A percentile compares a stretch with the other conserved stretches of the same genome.
phyloP scores from a whole-genome alignment of 1,140 invertebrate species.

The Trichonephila clavipes region DNA sequence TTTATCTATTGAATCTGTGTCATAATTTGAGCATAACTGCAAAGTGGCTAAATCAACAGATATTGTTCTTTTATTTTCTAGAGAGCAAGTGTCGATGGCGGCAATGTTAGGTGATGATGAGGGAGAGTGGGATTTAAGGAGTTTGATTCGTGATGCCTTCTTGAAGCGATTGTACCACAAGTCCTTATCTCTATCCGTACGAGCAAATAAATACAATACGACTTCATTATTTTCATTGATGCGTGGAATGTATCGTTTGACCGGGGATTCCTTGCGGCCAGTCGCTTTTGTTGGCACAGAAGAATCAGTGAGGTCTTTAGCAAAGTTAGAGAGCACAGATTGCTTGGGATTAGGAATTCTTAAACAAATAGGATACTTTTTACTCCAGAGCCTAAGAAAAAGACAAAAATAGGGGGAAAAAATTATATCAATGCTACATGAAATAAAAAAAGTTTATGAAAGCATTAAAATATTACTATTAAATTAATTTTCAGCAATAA shows the following conservation, averaged over 20 bases:
- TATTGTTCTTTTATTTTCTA: slow-evolving; percentile 66
- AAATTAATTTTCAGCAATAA: neutral
- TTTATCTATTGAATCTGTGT: slow-evolving; percentile 21
- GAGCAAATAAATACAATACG: slow-evolving; percentile 87
- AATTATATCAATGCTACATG: neutral
- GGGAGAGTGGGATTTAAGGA: slow-evolving; percentile 78
- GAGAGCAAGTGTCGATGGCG: neutral
- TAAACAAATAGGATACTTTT: slow-evolving; percentile 94
- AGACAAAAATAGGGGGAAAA: neutral
- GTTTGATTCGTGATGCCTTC: slow-evolving; percentile 81
- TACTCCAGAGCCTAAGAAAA: slow-evolving; percentile 87
- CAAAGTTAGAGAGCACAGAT: slow-evolving; percentile 53
- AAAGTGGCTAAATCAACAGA: slow-evolving; percentile 71
- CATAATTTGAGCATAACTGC: slow-evolving; percentile 35
- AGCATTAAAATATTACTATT: neutral
- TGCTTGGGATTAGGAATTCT: slow-evolving; percentile 79
- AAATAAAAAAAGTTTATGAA: neutral
- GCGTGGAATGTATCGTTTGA: slow-evolving; percentile 36
- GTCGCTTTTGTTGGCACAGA: slow-evolving; percentile 77
- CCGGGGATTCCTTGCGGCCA: slow-evolving; percentile 79
- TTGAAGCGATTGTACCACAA: slow-evolving; percentile 87
- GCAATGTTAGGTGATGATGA: slow-evolving; percentile 78
- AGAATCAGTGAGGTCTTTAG: slow-evolving; percentile 11
- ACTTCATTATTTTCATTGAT: slow-evolving; percentile 79
- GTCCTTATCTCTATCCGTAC: slow-evolving; percentile 92